Evolutionary conservation across 2,797 vertebrate genomes (phyloP), one percentile per base, ranked within the genome.

Genomic region (Lepilemur ruficaudatus): DNA sequence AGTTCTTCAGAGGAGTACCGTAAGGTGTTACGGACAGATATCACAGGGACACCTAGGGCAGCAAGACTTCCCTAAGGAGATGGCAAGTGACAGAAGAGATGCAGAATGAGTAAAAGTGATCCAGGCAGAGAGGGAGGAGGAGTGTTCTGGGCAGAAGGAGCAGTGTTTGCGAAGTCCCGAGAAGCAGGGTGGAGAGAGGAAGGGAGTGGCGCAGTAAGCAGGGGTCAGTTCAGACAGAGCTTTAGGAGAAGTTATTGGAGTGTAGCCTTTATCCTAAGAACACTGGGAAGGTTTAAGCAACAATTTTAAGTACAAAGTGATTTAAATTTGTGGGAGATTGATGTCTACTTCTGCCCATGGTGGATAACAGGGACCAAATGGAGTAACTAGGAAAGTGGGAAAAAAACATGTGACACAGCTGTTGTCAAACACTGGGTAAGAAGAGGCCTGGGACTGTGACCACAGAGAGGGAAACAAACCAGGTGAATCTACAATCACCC

Each of bases 241-340:
- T 11, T 23, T 7, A 25, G 28, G 81, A 28, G 38, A 48, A 28
- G 57, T 6, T 7, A 4, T 35, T 30, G 46, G 28, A 38, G 23
- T 22, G 14, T 2, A 28, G 35, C 35, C 43, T 69, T 78, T 25
- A 50, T 63, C n/a, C 81, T 12, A 18, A 72, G 63, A 73, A 38
- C 30, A 35, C 23, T 0, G 18, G 41, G 7, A 59, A 35, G 18
- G 78, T 81, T 50, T 61, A 15, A 81, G 28, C 59, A 67, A 52
- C 80, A 32, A 55, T 83, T 78, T 69, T 55, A 59, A 67, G 43
- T 41, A 55, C 22, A 59, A 43, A 13, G 7, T 41, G 69, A 81
- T 61, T 89, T 79, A 70, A 65, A 75, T 83, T 69, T 69, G 38
- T 93, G 81, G 83, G 70, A 61, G 41, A 87, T 57, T 50, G 4